Evolutionary conservation across 2,113 vertebrate genomes (phyloP).

Genomic region (Tragelaphus strepsiceros): DNA sequence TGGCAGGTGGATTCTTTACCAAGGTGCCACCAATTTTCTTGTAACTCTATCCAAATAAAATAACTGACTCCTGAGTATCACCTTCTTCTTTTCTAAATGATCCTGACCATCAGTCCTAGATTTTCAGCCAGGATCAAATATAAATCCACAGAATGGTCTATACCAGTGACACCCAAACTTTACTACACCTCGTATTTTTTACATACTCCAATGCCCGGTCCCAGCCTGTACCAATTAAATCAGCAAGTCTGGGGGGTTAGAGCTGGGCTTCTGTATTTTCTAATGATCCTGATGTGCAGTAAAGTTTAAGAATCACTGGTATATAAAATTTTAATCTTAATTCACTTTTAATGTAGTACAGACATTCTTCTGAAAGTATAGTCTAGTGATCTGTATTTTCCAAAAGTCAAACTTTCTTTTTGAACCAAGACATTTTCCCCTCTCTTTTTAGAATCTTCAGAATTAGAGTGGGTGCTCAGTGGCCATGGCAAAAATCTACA

Average conservation of each 20-base stretch:
- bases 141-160: background rate
- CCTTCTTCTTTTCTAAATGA: constrained; percentile 22
- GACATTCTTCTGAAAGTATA: background rate
- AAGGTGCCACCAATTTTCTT: background rate
- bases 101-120: background rate
- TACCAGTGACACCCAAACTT: background rate
- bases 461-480: fast-evolving
- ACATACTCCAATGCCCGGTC: fast-evolving
- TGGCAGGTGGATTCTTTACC: background rate
- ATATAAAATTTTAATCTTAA: background rate
- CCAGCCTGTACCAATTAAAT: background rate
- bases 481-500: background rate
- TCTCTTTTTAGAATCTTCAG: background rate
- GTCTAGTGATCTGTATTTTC: background rate
- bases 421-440: background rate
- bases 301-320: background rate
- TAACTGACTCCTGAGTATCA: background rate
- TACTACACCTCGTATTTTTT: background rate
- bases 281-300: background rate
- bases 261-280: background rate
- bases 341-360: background rate
- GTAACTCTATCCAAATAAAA: background rate
- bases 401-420: background rate
- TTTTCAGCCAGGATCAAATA: background rate
- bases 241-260: background rate